Percentiles rank a stretch among this genome's conserved stretches.
These are phyloP conservation scores for Mirza zaza DNA, from an alignment of 2,113 vertebrate genomes.

Conservation along the genomic window DNA sequence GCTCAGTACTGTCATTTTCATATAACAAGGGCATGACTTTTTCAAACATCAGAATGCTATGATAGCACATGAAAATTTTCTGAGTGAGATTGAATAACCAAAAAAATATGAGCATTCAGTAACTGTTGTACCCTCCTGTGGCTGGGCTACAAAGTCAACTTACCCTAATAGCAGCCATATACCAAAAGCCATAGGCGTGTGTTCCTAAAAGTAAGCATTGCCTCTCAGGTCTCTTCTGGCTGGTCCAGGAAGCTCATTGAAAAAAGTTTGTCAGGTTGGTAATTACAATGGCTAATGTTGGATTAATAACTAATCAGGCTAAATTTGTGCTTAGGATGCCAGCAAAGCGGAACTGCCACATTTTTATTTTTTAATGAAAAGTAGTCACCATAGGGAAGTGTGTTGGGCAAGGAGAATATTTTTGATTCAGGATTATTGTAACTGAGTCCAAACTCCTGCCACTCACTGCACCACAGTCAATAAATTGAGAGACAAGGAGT, in stretches of 20 bases:
- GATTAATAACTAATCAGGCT: neutral
- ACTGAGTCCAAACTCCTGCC: too few species aligned
- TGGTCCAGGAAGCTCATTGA: neutral
- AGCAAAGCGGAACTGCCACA: neutral
- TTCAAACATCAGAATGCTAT: conserved; percentile 41
- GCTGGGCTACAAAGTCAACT: neutral
- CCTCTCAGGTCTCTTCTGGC: neutral
- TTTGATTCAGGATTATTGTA: neutral
- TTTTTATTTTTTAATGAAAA: neutral
- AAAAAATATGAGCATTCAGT: neutral
- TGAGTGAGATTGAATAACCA: neutral
- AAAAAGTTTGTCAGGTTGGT: neutral
- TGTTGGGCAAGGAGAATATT: neutral
- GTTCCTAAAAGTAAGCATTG: neutral
- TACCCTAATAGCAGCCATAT: neutral
- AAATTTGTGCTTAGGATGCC: neutral
- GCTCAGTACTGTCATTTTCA: conserved; percentile 54
- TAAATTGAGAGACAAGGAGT: too few species aligned
- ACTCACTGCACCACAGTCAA: too few species aligned
- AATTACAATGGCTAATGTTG: neutral
- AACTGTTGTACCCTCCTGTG: neutral
- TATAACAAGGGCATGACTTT: conserved; percentile 56
- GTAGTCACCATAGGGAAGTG: neutral
- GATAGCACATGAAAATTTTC: conserved; percentile 10
- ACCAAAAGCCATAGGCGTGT: neutral